These are phyloP conservation scores for Pseudeuparius sepicola DNA, from an alignment of 2,888 invertebrate genomes.

Conservation along the genomic window DNA sequence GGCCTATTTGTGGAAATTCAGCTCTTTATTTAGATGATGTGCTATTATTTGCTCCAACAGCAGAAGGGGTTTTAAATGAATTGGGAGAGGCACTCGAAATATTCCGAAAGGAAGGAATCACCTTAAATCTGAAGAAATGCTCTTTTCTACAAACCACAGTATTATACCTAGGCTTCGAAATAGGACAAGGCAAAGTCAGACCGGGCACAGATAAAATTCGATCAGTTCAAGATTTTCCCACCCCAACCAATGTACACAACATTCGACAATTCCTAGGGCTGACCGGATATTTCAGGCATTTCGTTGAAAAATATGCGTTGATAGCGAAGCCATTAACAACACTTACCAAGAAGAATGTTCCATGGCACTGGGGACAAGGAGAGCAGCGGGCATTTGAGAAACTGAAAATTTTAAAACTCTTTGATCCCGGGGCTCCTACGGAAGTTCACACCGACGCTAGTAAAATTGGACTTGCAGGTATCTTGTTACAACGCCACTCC, in stretches of 20 bases:
- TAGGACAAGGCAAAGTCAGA: conserved; percentile 16
- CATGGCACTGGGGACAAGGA: conserved; percentile 17
- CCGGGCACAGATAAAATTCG: conserved; percentile 25
- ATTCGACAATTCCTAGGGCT: conserved; percentile 28
- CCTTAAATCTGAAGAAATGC: conserved; percentile 20
- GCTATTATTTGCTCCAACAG: conserved; percentile 15
- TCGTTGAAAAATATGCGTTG: conserved; percentile 24
- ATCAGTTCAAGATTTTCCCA: conserved; percentile 24
- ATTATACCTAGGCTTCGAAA: conserved; percentile 20
- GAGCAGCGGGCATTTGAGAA: conserved; percentile 19
- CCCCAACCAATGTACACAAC: conserved; percentile 23
- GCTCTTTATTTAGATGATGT: conserved; percentile 21
- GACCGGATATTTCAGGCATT: conserved; percentile 27
- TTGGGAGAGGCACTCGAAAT: conserved; percentile 16
- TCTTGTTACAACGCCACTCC: conserved; percentile 26
- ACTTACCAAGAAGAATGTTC: conserved; percentile 17
- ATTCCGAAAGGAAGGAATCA: conserved; percentile 19
- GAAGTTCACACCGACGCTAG: conserved; percentile 29
- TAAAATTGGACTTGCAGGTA: conserved; percentile 25
- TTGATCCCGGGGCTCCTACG: conserved; percentile 22
- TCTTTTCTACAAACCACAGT: conserved; percentile 17
- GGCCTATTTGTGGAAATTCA: conserved; percentile 10
- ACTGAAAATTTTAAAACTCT: conserved; percentile 21
- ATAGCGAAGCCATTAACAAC: conserved; percentile 25
- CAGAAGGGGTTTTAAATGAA: conserved; percentile 12